Evolutionary conservation across 2,888 invertebrate species (phyloP).

Genomic region (Trissolcus brochymenae): DNA sequence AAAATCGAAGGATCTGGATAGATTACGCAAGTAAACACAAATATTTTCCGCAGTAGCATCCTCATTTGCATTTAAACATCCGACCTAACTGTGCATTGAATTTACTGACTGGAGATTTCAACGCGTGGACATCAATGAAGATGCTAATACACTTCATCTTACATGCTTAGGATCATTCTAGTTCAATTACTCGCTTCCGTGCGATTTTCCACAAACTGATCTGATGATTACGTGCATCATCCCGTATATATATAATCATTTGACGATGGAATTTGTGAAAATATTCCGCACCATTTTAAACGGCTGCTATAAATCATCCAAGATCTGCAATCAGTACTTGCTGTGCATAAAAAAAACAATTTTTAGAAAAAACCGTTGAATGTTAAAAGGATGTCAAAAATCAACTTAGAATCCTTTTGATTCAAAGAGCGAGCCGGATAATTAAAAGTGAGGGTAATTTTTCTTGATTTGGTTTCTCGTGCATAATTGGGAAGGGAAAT

Average conservation of each 20-base stretch:
- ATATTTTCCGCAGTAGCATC: slow-evolving; percentile 23
- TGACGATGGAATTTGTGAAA: slow-evolving; percentile 6
- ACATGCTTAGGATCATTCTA: slow-evolving; percentile 43
- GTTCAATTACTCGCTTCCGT: slow-evolving; percentile 48
- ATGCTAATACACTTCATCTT: slow-evolving; percentile 37
- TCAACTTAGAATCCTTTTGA: too few relatives aligned
- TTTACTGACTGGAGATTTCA: slow-evolving; percentile 30
- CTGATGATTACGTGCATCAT: slow-evolving; percentile 36
- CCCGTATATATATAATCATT: slow-evolving; percentile 3
- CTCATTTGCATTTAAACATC: slow-evolving; percentile 40
- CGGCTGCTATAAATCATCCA: neutral
- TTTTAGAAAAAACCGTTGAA: too few relatives aligned
- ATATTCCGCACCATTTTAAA: slow-evolving; percentile 16
- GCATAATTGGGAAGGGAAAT: slow-evolving; percentile 14
- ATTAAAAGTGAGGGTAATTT: slow-evolving; percentile 5
- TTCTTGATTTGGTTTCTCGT: slow-evolving; percentile 3
- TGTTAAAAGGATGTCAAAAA: too few relatives aligned
- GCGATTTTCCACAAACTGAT: slow-evolving; percentile 31
- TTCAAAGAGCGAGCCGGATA: too few relatives aligned
- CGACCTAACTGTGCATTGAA: slow-evolving; percentile 38
- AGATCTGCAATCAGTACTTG: too few relatives aligned
- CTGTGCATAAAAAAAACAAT: too few relatives aligned
- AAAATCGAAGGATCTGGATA: neutral
- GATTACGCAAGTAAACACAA: slow-evolving; percentile 35
- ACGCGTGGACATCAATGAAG: slow-evolving; percentile 50